These are phyloP conservation scores for Taeniopygia guttata DNA, from an alignment of 2,797 vertebrate genomes.

Conservation along the genomic window DNA sequence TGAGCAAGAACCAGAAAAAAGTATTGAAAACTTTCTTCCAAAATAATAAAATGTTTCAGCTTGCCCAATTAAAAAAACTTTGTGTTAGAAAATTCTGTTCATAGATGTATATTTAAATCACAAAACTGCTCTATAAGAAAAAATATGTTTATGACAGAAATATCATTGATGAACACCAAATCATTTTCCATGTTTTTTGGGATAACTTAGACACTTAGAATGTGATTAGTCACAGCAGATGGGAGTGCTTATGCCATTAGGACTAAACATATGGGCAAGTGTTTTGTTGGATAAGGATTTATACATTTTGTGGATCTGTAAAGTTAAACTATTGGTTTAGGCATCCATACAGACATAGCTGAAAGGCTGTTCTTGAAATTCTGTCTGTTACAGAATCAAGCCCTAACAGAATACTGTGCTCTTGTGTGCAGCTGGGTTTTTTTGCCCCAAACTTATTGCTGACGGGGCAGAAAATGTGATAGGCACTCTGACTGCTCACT, in stretches of 20 bases:
- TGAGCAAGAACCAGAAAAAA: neutral
- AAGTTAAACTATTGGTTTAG: neutral
- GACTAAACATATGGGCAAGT: conserved; percentile 28
- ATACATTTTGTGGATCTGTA: neutral
- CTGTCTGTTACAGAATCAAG: neutral
- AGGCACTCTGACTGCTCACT: neutral
- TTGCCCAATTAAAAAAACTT: neutral
- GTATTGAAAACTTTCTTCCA: neutral
- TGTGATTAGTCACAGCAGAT: conserved; percentile 38
- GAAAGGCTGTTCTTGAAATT: neutral
- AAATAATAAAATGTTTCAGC: neutral
- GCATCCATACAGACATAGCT: neutral
- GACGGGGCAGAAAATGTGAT: neutral
- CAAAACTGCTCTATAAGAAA: neutral
- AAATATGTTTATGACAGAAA: neutral
- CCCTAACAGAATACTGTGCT: neutral
- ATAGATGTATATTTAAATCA: neutral
- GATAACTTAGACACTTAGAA: neutral
- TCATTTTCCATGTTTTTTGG: neutral
- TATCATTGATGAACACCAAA: neutral
- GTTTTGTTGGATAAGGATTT: conserved; percentile 16
- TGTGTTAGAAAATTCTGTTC: neutral
- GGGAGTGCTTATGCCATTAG: conserved; percentile 33
- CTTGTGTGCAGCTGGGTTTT: neutral
- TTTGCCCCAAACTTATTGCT: neutral